These are phyloP conservation scores for Orthosia gracilis DNA, from an alignment of 2,888 invertebrate genomes.

Conservation along the genomic window DNA sequence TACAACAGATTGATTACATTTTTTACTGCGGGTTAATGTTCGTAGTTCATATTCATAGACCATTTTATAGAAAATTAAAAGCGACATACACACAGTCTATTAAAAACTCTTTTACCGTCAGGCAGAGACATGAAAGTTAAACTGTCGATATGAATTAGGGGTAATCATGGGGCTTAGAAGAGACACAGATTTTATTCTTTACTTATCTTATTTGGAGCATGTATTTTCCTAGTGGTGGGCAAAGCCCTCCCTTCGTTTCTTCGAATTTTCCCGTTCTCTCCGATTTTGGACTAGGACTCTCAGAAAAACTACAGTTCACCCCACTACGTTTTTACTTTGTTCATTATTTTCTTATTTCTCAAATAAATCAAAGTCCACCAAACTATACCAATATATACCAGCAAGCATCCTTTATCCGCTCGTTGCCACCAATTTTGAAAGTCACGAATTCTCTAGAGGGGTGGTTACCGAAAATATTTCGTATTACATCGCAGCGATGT, in stretches of 20 bases:
- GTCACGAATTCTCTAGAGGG: constrained; percentile 84
- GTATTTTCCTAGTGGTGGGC: background rate
- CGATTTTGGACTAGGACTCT: background rate
- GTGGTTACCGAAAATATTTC: constrained; percentile 85
- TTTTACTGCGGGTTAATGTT: constrained; percentile 11
- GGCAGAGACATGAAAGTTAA: background rate
- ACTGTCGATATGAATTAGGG: background rate
- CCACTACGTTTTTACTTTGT: background rate
- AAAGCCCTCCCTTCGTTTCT: background rate
- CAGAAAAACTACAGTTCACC: background rate
- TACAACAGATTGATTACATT: constrained; percentile 43
- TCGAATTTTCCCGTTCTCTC: too few species aligned
- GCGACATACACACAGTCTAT: background rate
- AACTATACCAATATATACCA: constrained; percentile 44
- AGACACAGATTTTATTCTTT: background rate
- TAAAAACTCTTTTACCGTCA: background rate
- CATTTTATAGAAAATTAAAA: background rate
- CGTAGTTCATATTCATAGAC: background rate
- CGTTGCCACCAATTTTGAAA: constrained; percentile 81
- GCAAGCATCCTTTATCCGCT: constrained; percentile 72
- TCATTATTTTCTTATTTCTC: too few species aligned
- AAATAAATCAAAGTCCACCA: constrained; percentile 4
- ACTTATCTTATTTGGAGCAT: background rate
- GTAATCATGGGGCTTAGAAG: background rate
- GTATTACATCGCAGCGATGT: constrained; percentile 83